Base-by-base conservation (phyloP, 2,113 vertebrate species). In the Larimichthys crocea region DNA sequence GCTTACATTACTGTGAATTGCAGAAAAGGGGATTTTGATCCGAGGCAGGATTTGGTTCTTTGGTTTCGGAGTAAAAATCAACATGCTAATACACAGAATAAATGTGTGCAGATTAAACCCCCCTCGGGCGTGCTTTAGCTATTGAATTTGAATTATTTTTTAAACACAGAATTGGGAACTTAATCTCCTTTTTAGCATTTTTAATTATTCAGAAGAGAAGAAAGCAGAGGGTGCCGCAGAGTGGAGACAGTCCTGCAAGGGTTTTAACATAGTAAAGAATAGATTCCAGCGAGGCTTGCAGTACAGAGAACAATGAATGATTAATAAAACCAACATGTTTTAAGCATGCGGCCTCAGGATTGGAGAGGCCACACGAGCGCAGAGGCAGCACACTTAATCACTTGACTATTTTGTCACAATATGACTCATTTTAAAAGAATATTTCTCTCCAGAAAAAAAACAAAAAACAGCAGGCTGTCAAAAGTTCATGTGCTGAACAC, bases 261-360 rank as follows among this genome's bases (percentile, higher is more conserved):
- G 67, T 53, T 76, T 87, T 69, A 74, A 63, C 60, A 35, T 16
- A 55, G 46, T 64, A 64, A 86, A 75, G 70, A 84, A 67, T 19
- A 62, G 61, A 79, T 73, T 86, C 17, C n/a, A 73, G 65, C 57
- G 24, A 59, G 5, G 46, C 55, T 65, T 53, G 68, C 63, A 50
- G 57, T 8, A 20, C 60, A 20, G 55, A 60, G 76, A 70, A 74
- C 44, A 49, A 73, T 82, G 62, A 85, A 86, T 82, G 76, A 82
- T 79, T 59, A 78, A 83, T 83, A 63, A 85, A 80, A 84, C n/a
- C 55, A 84, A 84, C 74, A 52, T 48, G 12, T 74, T 79, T 40
- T 59, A 66, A 78, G 84, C 67, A 68, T 29, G 74, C 44, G 0
- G 78, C 62, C 26, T 55, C 4, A 0, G 50, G 65, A 69, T 31